These are phyloP conservation scores for Acinonyx jubatus DNA, from an alignment of 2,113 vertebrate genomes.

Conservation along the genomic window DNA sequence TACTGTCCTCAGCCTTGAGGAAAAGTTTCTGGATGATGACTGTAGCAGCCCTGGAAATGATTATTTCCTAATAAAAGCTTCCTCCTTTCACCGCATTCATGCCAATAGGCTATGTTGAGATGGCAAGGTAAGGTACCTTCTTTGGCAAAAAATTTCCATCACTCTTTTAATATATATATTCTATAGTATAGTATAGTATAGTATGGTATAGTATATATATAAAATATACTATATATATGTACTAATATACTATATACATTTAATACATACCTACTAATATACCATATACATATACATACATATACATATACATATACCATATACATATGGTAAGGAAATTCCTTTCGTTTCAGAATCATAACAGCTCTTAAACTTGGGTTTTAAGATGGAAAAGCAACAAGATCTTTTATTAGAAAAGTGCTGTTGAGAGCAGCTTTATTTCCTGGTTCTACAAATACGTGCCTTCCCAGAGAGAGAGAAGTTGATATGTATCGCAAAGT, in stretches of 20 bases:
- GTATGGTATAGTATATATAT: too few relatives aligned
- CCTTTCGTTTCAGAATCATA: not conserved
- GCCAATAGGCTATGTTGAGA: not conserved
- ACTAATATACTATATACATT: too few relatives aligned
- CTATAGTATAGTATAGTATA: too few relatives aligned
- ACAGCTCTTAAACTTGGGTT: slow-evolving; percentile 14
- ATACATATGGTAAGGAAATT: not conserved
- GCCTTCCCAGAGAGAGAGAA: slow-evolving; percentile 39
- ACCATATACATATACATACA: too few relatives aligned
- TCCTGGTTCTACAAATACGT: slow-evolving; percentile 1
- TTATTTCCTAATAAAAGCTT: slow-evolving; percentile 44
- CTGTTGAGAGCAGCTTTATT: slow-evolving; percentile 8
- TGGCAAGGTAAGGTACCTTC: not conserved
- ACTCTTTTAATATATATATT: not conserved
- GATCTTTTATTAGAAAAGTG: slow-evolving; percentile 38
- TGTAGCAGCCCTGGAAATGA: not conserved
- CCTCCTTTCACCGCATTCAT: not conserved
- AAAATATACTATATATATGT: too few relatives aligned
- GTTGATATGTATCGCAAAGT: slow-evolving; percentile 2
- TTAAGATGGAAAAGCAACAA: slow-evolving; percentile 66
- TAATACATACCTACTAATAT: too few relatives aligned
- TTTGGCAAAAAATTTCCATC: slow-evolving; percentile 9
- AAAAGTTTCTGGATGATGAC: not conserved
- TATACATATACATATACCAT: too few relatives aligned
- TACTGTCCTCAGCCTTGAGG: not conserved